Evolutionary conservation across 2,888 invertebrate genomes (phyloP).

Genomic region (Mesorhabditis spiculigera): DNA sequence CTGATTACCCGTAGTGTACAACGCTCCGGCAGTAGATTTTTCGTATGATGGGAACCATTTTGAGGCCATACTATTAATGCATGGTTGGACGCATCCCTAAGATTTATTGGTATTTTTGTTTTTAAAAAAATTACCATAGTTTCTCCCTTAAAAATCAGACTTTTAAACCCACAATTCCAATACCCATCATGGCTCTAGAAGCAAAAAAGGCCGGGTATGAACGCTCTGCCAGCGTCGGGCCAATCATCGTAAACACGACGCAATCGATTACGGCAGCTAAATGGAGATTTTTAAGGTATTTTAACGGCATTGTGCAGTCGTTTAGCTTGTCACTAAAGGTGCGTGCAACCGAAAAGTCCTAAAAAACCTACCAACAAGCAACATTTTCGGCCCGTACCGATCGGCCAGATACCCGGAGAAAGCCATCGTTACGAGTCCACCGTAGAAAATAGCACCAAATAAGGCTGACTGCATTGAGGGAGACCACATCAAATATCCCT

Average conservation of each 20-base stretch:
- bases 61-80: conserved; percentile 40
- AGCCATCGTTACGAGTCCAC: background rate
- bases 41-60: conserved; percentile 46
- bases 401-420: background rate
- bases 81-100: conserved; percentile 40
- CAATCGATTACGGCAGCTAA: background rate
- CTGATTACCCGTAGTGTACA: conserved; percentile 48
- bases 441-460: background rate
- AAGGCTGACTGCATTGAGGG: background rate
- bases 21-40: conserved; percentile 36
- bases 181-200: background rate
- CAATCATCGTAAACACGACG: background rate
- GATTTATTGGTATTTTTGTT: no score
- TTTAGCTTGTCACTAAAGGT: no score
- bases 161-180: background rate
- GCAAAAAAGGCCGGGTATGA: background rate
- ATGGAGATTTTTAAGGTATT: background rate
- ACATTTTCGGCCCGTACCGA: background rate
- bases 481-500: background rate
- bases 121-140: no score
- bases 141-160: no score
- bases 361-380: background rate
- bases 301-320: background rate
- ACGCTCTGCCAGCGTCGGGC: background rate
- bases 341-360: no score